phyloP scores from a whole-genome alignment of 2,888 invertebrate species.

The Terebella lapidaria region DNA sequence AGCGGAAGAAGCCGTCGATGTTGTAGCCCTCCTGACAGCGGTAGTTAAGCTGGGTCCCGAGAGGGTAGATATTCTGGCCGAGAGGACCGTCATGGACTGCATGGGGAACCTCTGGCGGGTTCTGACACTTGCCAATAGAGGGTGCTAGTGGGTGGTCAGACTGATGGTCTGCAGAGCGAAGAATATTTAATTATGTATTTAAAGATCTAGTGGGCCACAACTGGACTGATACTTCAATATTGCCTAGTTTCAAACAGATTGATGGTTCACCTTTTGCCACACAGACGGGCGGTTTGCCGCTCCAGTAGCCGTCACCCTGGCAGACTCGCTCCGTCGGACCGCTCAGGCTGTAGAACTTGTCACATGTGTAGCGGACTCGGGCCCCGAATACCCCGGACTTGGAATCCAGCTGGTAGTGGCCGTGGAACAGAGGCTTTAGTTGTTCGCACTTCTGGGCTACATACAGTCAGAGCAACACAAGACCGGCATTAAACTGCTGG shows the following conservation, averaged over 20 bases:
- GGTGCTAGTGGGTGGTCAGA: neutral
- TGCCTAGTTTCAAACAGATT: neutral
- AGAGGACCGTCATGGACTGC: conserved; percentile 72
- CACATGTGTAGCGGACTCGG: conserved; percentile 18
- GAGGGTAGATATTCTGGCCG: conserved; percentile 81
- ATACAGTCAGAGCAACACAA: neutral
- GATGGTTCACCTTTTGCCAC: conserved; percentile 16
- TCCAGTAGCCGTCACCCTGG: conserved; percentile 56
- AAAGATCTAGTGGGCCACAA: neutral
- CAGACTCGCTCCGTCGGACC: conserved; percentile 53
- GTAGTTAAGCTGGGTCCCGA: conserved; percentile 86
- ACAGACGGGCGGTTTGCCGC: conserved; percentile 52
- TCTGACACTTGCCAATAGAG: conserved; percentile 51
- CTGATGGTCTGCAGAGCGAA: neutral
- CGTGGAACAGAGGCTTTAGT: conserved; percentile 22
- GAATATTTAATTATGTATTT: too few relatives aligned
- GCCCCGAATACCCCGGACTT: conserved; percentile 26
- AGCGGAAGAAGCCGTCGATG: conserved; percentile 82
- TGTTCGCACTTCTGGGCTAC: conserved; percentile 23
- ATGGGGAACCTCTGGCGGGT: conserved; percentile 54
- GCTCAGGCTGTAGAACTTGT: conserved; percentile 50
- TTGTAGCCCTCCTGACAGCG: conserved; percentile 74
- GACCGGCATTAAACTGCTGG: too few relatives aligned
- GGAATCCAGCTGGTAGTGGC: conserved; percentile 20
- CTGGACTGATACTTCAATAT: neutral